A percentile compares a stretch with the other conserved stretches of the same genome.
Evolutionary conservation across 2,888 invertebrate species (phyloP).

Genomic region (Xestia xanthographa): DNA sequence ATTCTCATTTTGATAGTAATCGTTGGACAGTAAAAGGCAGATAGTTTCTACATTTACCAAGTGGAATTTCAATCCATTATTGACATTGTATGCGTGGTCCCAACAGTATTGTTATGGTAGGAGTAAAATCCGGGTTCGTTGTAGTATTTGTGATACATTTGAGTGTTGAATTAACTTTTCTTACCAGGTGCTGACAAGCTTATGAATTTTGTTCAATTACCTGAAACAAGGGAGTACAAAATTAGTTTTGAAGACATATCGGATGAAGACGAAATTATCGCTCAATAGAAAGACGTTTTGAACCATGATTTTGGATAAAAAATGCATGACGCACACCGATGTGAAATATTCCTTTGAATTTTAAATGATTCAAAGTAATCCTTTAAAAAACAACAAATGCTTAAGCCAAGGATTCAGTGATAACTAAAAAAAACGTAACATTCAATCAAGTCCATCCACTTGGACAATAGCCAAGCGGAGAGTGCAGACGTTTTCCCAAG

Average conservation of each 20-base stretch:
- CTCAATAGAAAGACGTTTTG: neutral
- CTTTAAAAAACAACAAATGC: constrained; percentile 14
- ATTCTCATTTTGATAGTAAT: neutral
- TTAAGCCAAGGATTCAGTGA: constrained; percentile 35
- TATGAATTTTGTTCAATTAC: constrained; percentile 36
- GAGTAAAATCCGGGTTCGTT: neutral
- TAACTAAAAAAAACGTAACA: constrained; percentile 53
- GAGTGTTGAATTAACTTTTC: neutral
- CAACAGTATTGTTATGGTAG: neutral
- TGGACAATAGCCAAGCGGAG: constrained; percentile 79
- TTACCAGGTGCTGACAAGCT: constrained; percentile 25
- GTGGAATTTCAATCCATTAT: neutral
- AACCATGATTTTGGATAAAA: neutral
- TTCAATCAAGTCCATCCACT: constrained; percentile 69
- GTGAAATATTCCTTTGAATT: constrained; percentile 1
- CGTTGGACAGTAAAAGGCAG: too few species aligned
- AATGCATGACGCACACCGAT: neutral
- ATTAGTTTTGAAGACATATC: constrained; percentile 17
- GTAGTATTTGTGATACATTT: too few species aligned
- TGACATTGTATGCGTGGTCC: neutral
- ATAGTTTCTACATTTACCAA: neutral
- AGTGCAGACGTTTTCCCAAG: constrained; percentile 81
- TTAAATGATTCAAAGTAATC: neutral
- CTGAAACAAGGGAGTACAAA: constrained; percentile 46
- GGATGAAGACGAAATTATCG: neutral